Evolutionary conservation across 2,888 invertebrate genomes (phyloP).

Genomic region (Oligia strigilis): DNA sequence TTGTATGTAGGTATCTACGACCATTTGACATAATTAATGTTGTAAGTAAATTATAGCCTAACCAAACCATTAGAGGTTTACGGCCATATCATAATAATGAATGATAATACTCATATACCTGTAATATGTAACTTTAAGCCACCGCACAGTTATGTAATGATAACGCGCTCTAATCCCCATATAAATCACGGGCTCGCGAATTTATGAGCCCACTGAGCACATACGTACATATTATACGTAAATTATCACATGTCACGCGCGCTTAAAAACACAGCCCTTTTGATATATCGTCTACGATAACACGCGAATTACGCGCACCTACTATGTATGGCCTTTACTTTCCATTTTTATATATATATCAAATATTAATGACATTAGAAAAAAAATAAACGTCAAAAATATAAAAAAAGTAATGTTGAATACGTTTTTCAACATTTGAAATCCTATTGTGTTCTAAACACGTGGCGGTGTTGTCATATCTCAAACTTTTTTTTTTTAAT

Average conservation of each 20-base stretch:
- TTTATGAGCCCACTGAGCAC: slow-evolving; percentile 85
- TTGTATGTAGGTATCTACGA: not conserved
- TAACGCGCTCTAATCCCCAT: slow-evolving; percentile 84
- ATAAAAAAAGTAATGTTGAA: too few species aligned
- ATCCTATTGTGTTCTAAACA: slow-evolving; percentile 82
- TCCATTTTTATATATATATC: slow-evolving; percentile 37
- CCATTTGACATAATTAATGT: not conserved
- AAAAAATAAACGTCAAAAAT: slow-evolving; percentile 71
- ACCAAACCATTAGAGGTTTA: slow-evolving; percentile 45
- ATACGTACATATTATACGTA: slow-evolving; percentile 81
- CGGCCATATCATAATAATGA: slow-evolving; percentile 49
- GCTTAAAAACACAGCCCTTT: slow-evolving; percentile 77
- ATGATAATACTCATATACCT: slow-evolving; percentile 55
- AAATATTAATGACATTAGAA: slow-evolving; percentile 60
- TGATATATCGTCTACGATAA: slow-evolving; percentile 70
- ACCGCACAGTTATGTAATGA: slow-evolving; percentile 76
- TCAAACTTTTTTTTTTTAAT: slow-evolving; percentile 78
- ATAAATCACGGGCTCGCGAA: slow-evolving; percentile 86
- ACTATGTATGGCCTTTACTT: slow-evolving; percentile 61
- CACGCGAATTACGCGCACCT: slow-evolving; percentile 59
- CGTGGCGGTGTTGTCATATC: slow-evolving; percentile 87
- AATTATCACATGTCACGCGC: slow-evolving; percentile 80
- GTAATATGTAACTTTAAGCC: slow-evolving; percentile 60
- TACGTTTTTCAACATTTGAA: slow-evolving; percentile 76
- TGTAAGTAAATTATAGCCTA: slow-evolving; percentile 23